Base-by-base conservation (phyloP, 2,888 invertebrate genomes). In the Aleiodes leptofemur region DNA sequence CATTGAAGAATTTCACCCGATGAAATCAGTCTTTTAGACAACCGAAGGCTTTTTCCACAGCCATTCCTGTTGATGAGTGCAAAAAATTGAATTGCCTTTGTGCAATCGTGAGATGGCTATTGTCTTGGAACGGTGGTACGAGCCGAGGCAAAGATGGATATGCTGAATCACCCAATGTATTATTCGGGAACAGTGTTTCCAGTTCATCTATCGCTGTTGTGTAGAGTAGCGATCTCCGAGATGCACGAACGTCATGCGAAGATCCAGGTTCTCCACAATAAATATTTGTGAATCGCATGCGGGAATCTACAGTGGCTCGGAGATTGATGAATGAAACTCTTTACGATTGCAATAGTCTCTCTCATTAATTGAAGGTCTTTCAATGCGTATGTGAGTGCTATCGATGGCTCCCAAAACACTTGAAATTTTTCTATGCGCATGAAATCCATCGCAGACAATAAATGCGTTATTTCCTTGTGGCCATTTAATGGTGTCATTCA, bases 311-410 rank as follows among this genome's bases (percentile, higher is more conserved):
- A 3, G 74, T 61, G 11, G 50, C 70, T 69, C 72, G 74, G 34
- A 77, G 56, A 29, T 11, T 16, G n/a, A 77, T 64, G 74, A 72
- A 57, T 9, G 71, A 51, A n/a, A 72, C 34, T 72, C 72, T 56
- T 76, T 73, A 6, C 76, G 70, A 70, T 76, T 76, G 13, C 31
- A 76, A 71, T 66, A 66, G 29, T 66, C 70, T 34, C 64, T n/a
- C 23, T n/a, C 50, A 64, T 43, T 14, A 0, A 6, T 5, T 51
- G 55, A 1, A 31, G 73, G 70, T 56, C 61, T 76, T n/a, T 34
- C 31, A 6, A 76, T 73, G 2, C 57, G 31, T 11, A 76, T 70
- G 14, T 76, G 70, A 3, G 70, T 66, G 16, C 34, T 14, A 57
- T 76, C 68, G 11, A 71, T 76, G 16, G 73, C 76, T 11, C 76